Base-by-base conservation (phyloP, 2,113 vertebrate species). In the Fukomys damarensis region DNA sequence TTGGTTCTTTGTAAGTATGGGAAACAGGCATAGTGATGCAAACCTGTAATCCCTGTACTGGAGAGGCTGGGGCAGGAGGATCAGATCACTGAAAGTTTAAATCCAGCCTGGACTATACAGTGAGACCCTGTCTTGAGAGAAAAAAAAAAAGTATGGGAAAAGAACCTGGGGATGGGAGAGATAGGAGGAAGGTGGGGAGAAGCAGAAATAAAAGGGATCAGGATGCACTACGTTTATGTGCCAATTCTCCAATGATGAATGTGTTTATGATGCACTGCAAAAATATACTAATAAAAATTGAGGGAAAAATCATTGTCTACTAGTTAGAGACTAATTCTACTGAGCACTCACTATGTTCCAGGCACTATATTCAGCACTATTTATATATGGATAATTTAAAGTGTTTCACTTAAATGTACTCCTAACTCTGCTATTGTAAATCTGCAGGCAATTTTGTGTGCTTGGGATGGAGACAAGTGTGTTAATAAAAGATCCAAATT, bases 281-380 rank as follows among this genome's bases (percentile, higher is more conserved):
- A 46, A 76, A 76, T 49, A 49, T 76, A 61, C 22, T 61, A 24
- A 61, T 61, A 30, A 76, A 74, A 76, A 46, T 30, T 16, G 28
- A 13, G 30, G 7, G 72, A 46, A 76, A 20, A 81, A 76, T 30
- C 24, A 5, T 0, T 56, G 65, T 63, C 54, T 70, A 17, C 49
- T 49, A 14, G 2, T 30, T 35, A 86, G 65, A 65, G n/a, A 17
- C 19, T 24, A 49, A 66, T 74, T 24, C 54, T 30, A 41, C 49
- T 6, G 32, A 35, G 19, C 4, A 11, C 63, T 46, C n/a, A 65
- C 7, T 22, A 0, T 0, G 2, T n/a, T 54, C 38, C 43, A 1
- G n/a, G 3, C 32, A 20, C 30, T 22, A 14, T 5, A 6, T 41
- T 58, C 49, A 8, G 54, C 24, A 52, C 38, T 49, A 32, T 41